phyloP scores from a whole-genome alignment of 2,888 invertebrate genomes.

The Acrobasis suavella region DNA sequence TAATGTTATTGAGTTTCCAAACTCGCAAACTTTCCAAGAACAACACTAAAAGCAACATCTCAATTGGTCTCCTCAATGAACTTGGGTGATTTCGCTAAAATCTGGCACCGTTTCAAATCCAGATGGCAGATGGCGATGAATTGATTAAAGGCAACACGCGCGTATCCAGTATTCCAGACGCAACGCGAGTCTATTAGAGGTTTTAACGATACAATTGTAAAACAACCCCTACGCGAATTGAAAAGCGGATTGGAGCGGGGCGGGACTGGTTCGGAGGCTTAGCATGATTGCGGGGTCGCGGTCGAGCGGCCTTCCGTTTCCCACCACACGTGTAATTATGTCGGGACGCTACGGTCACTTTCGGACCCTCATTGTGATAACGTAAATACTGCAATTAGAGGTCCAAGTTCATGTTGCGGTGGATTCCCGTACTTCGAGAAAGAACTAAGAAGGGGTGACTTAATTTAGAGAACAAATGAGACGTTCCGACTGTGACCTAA shows the following conservation, averaged over 20 bases:
- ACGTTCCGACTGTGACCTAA: slow-evolving; percentile 7
- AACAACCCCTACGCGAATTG: background rate
- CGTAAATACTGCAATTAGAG: slow-evolving; percentile 18
- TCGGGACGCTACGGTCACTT: slow-evolving; percentile 20
- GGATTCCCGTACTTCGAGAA: background rate
- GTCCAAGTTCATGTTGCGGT: background rate
- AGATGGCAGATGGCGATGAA: slow-evolving; percentile 44
- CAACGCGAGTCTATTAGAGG: background rate
- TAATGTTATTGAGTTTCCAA: background rate
- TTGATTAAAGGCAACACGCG: slow-evolving; percentile 21
- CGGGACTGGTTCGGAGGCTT: slow-evolving; percentile 21
- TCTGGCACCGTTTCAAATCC: slow-evolving; percentile 57
- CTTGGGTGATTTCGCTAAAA: slow-evolving; percentile 56
- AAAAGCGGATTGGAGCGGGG: slow-evolving; percentile 2
- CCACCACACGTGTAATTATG: slow-evolving; percentile 20
- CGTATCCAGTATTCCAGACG: slow-evolving; percentile 9
- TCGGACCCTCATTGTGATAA: slow-evolving; percentile 8
- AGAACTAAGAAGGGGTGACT: background rate
- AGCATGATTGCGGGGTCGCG: slow-evolving; percentile 35
- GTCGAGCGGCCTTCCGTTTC: slow-evolving; percentile 24
- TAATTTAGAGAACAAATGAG: slow-evolving; percentile 9
- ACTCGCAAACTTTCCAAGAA: slow-evolving; percentile 44
- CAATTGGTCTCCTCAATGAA: slow-evolving; percentile 58
- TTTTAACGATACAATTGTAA: slow-evolving; percentile 7
- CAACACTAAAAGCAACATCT: slow-evolving; percentile 47